Evolutionary conservation across 2,797 vertebrate genomes (phyloP), one percentile per base, ranked within the genome.

Genomic region (Ammospiza maritima): DNA sequence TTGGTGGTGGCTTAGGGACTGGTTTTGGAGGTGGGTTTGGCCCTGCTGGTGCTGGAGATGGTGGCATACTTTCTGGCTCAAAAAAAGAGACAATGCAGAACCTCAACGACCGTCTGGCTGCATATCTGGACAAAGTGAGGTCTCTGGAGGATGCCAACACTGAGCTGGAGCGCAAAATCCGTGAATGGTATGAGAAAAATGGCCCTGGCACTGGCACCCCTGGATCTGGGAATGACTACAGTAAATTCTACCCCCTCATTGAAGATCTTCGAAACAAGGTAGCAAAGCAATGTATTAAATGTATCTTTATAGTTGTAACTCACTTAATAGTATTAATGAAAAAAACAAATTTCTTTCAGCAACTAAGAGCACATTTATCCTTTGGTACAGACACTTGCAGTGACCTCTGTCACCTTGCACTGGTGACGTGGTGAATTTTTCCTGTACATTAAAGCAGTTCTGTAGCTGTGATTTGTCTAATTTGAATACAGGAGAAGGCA

Each of bases 81-180:
- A 99, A 99, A 97, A 99, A 99, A 97, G 98, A 98, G 97, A 99
- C 99, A 27, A 99, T 99, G 99, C 98, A 99, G 97, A 99, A 99
- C 96, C 98, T 99, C 93, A 99, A 99, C 2, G 98, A 99, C 90
- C 99, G 99, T 47, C 98, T 99, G 97, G 99, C 99, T 69, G 96
- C 97, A 32, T 99, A 99, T 93, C 98, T 99, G 97, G 98, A 99
- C 8, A 99, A 99, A 97, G 99, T 99, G 25, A 98, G 98, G 50
- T 98, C 98, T 42, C 98, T 99, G 97, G 99, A 99, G 94, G 96
- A 76, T 2, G 97, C 98, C 74, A 99, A 99, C 4, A 94, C 93
- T 0, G 98, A 98, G 29, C 94, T 99, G 94, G 99, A 99, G 96
- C 71, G 96, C 67, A 99, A 98, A 97, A 99, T 99, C 97, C 98